phyloP scores from a whole-genome alignment of 2,797 vertebrate species.

The Hypotaenidia philippensis region DNA sequence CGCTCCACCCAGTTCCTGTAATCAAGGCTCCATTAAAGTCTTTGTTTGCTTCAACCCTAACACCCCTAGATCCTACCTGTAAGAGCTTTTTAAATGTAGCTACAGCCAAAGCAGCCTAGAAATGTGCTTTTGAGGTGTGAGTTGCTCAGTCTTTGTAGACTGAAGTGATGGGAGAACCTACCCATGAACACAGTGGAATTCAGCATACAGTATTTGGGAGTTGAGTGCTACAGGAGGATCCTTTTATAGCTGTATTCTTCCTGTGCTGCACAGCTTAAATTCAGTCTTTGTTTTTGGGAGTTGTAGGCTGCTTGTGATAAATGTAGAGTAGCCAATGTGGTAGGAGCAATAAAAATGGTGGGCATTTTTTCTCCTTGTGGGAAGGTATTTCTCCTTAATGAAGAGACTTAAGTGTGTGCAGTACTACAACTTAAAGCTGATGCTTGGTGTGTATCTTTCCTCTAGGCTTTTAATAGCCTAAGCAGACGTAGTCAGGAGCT shows the following conservation, averaged over 20 bases:
- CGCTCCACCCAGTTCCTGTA: background rate
- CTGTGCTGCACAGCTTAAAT: background rate
- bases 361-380: background rate
- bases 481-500: background rate
- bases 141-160: background rate
- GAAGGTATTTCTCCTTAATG: background rate
- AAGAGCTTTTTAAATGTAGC: background rate
- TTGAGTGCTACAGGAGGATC: background rate
- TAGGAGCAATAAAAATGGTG: background rate
- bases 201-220: no score
- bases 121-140: background rate
- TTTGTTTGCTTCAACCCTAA: background rate
- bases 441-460: background rate
- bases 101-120: background rate
- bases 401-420: background rate
- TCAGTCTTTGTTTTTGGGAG: background rate
- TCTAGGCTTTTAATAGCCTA: background rate
- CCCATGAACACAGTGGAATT: background rate
- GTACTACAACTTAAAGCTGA: background rate
- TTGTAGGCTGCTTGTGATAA: background rate
- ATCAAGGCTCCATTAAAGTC: background rate
- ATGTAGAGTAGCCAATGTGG: background rate
- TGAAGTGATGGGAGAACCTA: background rate
- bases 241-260: background rate
- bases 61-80: background rate